These are phyloP conservation scores for Thryonomys swinderianus DNA, from an alignment of 2,113 vertebrate species.

Conservation along the genomic window DNA sequence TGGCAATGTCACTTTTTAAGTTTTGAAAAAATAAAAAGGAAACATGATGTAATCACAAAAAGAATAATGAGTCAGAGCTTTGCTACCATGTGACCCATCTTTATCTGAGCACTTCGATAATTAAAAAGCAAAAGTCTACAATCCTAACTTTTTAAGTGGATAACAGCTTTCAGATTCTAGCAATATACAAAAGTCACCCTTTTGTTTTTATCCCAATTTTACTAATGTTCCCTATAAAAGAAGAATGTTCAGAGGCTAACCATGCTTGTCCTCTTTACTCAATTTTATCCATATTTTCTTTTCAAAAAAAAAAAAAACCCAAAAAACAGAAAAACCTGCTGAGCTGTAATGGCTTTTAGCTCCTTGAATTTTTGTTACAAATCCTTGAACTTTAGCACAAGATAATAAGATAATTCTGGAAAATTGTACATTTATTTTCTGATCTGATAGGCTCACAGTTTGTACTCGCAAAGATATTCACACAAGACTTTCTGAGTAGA, in stretches of 20 bases:
- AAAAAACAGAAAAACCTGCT: constrained; percentile 20
- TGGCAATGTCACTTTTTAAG: neutral
- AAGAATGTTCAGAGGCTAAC: neutral
- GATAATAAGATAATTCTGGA: constrained; percentile 35
- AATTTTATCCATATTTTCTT: neutral
- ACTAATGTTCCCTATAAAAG: neutral
- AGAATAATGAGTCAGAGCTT: constrained; percentile 43
- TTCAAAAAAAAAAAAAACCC: no score
- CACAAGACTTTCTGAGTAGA: constrained; percentile 75
- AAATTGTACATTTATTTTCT: constrained; percentile 61
- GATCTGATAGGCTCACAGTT: neutral
- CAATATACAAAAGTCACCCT: neutral
- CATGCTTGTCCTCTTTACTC: neutral
- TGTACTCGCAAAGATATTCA: constrained; percentile 63
- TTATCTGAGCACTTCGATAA: constrained; percentile 42
- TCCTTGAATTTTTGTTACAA: constrained; percentile 44
- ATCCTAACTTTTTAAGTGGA: neutral
- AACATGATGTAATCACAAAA: constrained; percentile 40
- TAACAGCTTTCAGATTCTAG: neutral
- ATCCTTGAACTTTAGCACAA: constrained; percentile 40
- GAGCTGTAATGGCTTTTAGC: neutral
- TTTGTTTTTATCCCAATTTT: constrained; percentile 39
- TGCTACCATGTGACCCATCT: neutral
- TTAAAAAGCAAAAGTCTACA: constrained; percentile 43
- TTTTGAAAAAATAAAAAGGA: constrained; percentile 19